A percentile compares a stretch with the other conserved stretches of the same genome.
Evolutionary conservation across 2,888 invertebrate species (phyloP).

Genomic region (Andrena hattorfiana): DNA sequence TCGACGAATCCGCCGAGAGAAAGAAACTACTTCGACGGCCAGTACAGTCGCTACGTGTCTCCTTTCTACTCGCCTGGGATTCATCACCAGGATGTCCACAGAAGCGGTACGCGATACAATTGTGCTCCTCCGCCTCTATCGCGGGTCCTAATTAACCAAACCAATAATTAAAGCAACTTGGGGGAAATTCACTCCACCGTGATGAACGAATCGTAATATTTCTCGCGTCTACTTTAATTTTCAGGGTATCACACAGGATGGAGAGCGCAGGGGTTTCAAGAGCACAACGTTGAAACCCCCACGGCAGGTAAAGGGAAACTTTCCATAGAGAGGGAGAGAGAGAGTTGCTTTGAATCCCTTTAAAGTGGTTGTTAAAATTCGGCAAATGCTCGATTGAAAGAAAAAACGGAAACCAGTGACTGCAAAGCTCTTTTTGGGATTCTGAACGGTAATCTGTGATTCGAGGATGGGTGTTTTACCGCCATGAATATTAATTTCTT

Average conservation of each 20-base stretch:
- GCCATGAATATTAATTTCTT: too few species aligned
- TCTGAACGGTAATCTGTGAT: background rate
- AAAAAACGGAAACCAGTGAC: background rate
- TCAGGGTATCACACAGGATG: constrained; percentile 28
- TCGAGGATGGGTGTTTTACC: too few species aligned
- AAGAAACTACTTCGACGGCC: constrained; percentile 36
- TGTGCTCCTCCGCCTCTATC: background rate
- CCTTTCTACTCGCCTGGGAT: constrained; percentile 22
- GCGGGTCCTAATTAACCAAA: too few species aligned
- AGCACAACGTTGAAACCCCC: background rate
- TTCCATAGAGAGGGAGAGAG: too few species aligned
- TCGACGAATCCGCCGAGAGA: constrained; percentile 40
- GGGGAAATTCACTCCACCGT: background rate
- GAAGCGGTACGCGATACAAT: constrained; percentile 37
- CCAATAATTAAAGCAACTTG: too few species aligned
- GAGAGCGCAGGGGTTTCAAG: constrained; percentile 25
- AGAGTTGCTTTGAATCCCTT: background rate
- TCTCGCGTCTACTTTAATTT: background rate
- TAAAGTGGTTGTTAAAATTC: background rate
- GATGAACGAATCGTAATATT: background rate
- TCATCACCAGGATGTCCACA: constrained; percentile 26
- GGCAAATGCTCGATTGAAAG: background rate
- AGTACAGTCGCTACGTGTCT: constrained; percentile 36
- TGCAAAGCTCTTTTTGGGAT: background rate
- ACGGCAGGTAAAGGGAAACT: constrained; percentile 23